Conservation (phyloP, 1,140 invertebrate genomes). For the Drosophila mayri region DNA sequence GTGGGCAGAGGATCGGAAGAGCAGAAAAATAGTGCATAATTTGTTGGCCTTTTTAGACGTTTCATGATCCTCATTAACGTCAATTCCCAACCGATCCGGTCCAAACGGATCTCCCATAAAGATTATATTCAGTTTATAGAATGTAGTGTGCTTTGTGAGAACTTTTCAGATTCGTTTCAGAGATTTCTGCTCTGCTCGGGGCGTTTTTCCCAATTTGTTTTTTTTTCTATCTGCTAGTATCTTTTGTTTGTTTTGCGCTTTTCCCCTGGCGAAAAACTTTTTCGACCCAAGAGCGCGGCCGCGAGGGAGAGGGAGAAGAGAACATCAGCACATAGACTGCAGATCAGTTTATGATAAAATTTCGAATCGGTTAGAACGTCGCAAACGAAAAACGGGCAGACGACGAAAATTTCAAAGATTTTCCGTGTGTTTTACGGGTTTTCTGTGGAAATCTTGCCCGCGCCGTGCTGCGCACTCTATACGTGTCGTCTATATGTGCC, state of each 20-base stretch:
- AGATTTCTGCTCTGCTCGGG: constrained; percentile 39
- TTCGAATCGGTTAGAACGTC: constrained; percentile 82
- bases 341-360: constrained; percentile 84
- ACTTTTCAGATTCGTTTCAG: constrained; percentile 50
- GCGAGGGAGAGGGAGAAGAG: constrained; percentile 47
- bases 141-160: constrained; percentile 36
- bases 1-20: neutral
- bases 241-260: constrained; percentile 60
- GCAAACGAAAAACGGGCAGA: constrained; percentile 59
- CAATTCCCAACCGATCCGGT: constrained; percentile 63
- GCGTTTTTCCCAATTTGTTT: constrained; percentile 22
- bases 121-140: constrained; percentile 51
- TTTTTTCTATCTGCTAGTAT: constrained; percentile 41
- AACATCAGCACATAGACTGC: constrained; percentile 50
- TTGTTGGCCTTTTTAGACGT: constrained; percentile 62
- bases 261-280: constrained; percentile 65
- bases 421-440: constrained; percentile 30
- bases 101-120: constrained; percentile 40
- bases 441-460: constrained; percentile 19
- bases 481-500: constrained; percentile 29
- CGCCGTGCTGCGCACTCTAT: constrained; percentile 8
- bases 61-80: constrained; percentile 77
- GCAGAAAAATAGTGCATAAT: constrained; percentile 24
- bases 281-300: constrained; percentile 29
- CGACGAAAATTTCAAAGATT: constrained; percentile 43